phyloP scores from a whole-genome alignment of 1,140 invertebrate genomes.

The Trichonephila inaurata region DNA sequence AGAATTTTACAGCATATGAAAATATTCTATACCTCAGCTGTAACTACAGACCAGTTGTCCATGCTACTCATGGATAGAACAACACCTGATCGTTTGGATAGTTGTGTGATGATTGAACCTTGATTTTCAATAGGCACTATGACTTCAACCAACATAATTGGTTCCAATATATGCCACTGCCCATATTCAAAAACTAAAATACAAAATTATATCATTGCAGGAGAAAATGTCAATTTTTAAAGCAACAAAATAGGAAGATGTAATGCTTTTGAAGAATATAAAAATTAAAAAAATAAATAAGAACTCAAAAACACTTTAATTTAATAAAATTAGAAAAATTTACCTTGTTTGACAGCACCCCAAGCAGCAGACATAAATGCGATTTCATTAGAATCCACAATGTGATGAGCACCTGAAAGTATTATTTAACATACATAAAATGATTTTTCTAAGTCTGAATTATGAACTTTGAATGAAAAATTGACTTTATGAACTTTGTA shows the following conservation, averaged over 20 bases:
- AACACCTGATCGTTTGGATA: conserved; percentile 93
- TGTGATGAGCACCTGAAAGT: conserved; percentile 88
- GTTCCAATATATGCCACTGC: conserved; percentile 95
- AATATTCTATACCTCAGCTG: conserved; percentile 87
- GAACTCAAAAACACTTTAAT: not conserved
- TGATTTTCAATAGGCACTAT: conserved; percentile 93
- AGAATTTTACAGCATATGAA: not conserved
- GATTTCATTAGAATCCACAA: conserved; percentile 97
- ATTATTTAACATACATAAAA: not conserved
- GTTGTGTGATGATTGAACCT: conserved; percentile 88
- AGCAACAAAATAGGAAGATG: not conserved
- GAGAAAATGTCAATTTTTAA: not conserved
- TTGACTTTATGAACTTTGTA: too few relatives aligned
- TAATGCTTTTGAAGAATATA: not conserved
- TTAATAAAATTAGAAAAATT: conserved; percentile 22
- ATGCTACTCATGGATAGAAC: conserved; percentile 89
- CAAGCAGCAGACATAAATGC: conserved; percentile 93
- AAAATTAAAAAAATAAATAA: not conserved
- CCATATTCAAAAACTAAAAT: conserved; percentile 89
- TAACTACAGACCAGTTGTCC: conserved; percentile 94
- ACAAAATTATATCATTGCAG: not conserved
- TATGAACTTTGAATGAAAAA: too few relatives aligned
- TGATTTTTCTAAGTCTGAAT: not conserved
- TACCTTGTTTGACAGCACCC: conserved; percentile 92
- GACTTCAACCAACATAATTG: conserved; percentile 98